Percentiles rank a stretch among this genome's conserved stretches.
phyloP scores from a whole-genome alignment of 2,113 vertebrate species.

The Chamaetylas fuelleborni region DNA sequence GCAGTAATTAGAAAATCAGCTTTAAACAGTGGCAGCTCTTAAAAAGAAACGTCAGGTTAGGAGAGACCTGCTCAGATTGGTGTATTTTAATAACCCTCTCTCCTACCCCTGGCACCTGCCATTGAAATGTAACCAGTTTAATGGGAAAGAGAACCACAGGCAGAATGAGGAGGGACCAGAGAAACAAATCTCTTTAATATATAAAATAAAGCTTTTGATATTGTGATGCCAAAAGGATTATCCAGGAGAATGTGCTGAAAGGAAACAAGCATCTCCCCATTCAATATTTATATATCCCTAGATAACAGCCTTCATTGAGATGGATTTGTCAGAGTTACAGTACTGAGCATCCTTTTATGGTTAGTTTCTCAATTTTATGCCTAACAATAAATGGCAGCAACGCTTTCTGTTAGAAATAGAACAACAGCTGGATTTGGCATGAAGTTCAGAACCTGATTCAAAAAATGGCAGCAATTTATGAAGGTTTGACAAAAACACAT shows the following conservation, averaged over 20 bases:
- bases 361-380: slow-evolving; percentile 57
- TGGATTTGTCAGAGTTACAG: slow-evolving; percentile 54
- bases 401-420: slow-evolving; percentile 31
- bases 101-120: background rate
- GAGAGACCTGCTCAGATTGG: background rate
- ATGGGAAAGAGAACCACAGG: background rate
- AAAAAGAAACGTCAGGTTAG: background rate
- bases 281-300: slow-evolving; percentile 55
- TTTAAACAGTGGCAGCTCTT: background rate
- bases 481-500: slow-evolving; percentile 46
- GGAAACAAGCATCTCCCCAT: slow-evolving; percentile 26
- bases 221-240: slow-evolving; percentile 36
- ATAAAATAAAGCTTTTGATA: slow-evolving; percentile 44
- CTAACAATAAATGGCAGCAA: slow-evolving; percentile 31
- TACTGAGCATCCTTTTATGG: slow-evolving; percentile 47
- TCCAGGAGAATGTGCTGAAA: slow-evolving; percentile 28
- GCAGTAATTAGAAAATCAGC: background rate
- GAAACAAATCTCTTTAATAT: slow-evolving; percentile 40
- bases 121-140: background rate
- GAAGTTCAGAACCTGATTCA: slow-evolving; percentile 34
- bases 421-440: slow-evolving; percentile 49
- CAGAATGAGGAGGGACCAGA: background rate
- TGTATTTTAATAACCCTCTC: background rate
- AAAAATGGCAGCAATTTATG: slow-evolving; percentile 51
- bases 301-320: slow-evolving; percentile 44